Evolutionary conservation across 2,888 invertebrate genomes (phyloP).

Genomic region (Tuta absoluta): DNA sequence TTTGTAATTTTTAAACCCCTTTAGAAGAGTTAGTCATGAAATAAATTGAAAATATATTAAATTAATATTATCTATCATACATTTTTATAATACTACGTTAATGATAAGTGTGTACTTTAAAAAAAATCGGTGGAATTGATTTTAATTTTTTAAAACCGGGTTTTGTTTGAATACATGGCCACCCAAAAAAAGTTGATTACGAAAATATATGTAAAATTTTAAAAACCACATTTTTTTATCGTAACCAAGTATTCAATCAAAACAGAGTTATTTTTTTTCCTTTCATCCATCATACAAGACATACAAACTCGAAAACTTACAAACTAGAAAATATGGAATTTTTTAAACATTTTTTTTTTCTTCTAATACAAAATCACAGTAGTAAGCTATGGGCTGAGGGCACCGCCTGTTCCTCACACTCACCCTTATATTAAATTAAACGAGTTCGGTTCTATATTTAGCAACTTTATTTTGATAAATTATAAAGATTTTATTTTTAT

Average conservation of each 20-base stretch:
- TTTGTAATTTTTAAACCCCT: slow-evolving; percentile 32
- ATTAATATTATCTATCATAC: slow-evolving; percentile 21
- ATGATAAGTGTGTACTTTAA: slow-evolving; percentile 35
- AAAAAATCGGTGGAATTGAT: slow-evolving; percentile 53
- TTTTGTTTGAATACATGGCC: background rate
- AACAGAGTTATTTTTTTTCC: background rate
- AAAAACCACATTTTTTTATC: background rate
- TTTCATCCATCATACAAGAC: slow-evolving; percentile 27
- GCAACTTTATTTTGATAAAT: no score
- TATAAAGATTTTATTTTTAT: background rate
- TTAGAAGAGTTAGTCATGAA: slow-evolving; percentile 32
- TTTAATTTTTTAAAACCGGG: slow-evolving; percentile 35
- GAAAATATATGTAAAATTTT: background rate
- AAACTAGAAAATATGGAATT: slow-evolving; percentile 47
- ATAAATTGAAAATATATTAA: slow-evolving; percentile 36
- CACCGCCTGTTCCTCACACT: slow-evolving; percentile 33
- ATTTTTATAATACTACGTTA: slow-evolving; percentile 31
- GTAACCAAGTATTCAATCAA: background rate
- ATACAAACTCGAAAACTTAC: slow-evolving; percentile 34
- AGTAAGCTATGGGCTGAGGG: slow-evolving; percentile 42
- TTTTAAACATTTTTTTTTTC: slow-evolving; percentile 43
- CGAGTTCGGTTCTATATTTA: slow-evolving; percentile 22
- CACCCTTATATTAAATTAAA: slow-evolving; percentile 31
- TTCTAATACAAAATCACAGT: slow-evolving; percentile 53
- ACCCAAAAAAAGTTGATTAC: background rate